Evolutionary conservation across 2,888 invertebrate species (phyloP), one percentile per base, ranked within the genome.

Genomic region (Muschampia plurimacula): DNA sequence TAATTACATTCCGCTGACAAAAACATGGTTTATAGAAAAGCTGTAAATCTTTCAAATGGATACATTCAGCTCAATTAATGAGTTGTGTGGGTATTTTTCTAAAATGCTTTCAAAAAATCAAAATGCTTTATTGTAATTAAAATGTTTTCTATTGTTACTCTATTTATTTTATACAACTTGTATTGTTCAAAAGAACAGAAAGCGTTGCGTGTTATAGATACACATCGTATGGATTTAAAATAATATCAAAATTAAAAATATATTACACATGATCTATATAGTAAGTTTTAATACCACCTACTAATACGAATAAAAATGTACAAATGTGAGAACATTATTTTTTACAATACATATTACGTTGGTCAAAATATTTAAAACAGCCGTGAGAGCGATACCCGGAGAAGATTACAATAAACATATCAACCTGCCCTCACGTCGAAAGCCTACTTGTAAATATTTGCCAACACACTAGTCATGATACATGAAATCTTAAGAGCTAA

Each of bases 401-500:
- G 7, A 8, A 44, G 44, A 6, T 59, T 65, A 63, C 67, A 63
- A 72, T 69, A 41, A 69, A 57, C 71, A 52, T 70, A 76, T 73
- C 78, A 80, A 72, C 74, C 72, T 69, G 76, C 74, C 74, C 67
- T 75, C 74, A 72, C 72, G 70, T 69, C 32, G 36, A 67, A 67
- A 64, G 75, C 69, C 69, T 60, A 72, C 71, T 72, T 67, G 67
- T 72, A 66, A 65, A 69, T 68, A 60, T 62, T 72, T 72, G 72
- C 63, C 52, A 68, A 65, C 65, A 68, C 60, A 69, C 74, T 77
- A 81, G 79, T 77, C 76, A 75, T 81, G 83, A 88, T 84, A 85
- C 84, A 86, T 86, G 89, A 90, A 89, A 89, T 88, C 85, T 87
- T 86, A 84, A 87, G 86, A 85, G 86, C 83, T 84, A 80, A 86